Base-by-base conservation (phyloP, 2,888 invertebrate genomes). In the Drosophila anceps region DNA sequence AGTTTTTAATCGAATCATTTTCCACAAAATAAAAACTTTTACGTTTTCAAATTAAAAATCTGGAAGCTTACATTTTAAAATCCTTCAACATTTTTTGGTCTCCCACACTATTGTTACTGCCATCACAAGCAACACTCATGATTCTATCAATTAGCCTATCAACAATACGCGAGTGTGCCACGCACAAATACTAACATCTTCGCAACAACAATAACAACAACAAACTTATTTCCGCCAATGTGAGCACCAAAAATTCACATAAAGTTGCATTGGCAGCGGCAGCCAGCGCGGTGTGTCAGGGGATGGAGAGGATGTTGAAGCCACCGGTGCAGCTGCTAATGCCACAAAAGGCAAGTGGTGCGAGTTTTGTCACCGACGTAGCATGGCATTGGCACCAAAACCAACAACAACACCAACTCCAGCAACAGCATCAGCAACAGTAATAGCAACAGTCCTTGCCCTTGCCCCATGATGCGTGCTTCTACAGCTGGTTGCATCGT, bases 401-500 rank as follows among this genome's bases (percentile, higher is more conserved):
- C 50, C 18, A 24, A 13, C 64, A 39, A 18, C 57, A 37, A 13
- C 20, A 31, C 20, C 3, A 29, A 29, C 29, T 15, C 13, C 13
- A 43, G 13, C 41, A 18, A 2, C 39, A 39, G 5, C 44, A 20
- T 4, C 18, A 18, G 3, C 10, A 18, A 12, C 43, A n/a, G 29
- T 6, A 29, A 1, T n/a, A 29, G 29, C 29, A n/a, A 29, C 10
- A n/a, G 12, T 7, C 12, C 48, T 29, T 29, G 10, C 20, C 57
- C 31, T 33, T 39, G 37, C 50, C 51, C 39, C 66, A 13, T 67
- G 67, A 27, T 48, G 62, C 60, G 58, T 61, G 41, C 64, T 61
- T 64, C 43, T 66, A 62, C 79, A 77, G 76, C 85, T 82, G 83
- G 65, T 55, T 82, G 68, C 85, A 66, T 82, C 85, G 85, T 89